Conservation (phyloP, 1,140 invertebrate species). For the Diprion similis region DNA sequence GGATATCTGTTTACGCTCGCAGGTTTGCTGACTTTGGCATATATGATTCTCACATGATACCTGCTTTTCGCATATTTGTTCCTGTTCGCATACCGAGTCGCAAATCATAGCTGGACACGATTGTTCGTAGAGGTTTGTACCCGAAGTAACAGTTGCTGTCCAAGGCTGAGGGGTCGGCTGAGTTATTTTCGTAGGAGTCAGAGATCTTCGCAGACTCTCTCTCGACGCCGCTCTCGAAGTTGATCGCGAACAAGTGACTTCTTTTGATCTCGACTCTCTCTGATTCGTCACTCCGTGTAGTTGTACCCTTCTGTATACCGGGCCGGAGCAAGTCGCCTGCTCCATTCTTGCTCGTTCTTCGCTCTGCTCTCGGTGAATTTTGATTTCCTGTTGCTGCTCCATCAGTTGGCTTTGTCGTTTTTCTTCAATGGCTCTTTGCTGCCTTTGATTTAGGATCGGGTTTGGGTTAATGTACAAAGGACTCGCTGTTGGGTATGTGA, state of each 20-base stretch:
- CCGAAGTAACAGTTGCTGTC: conserved; percentile 51
- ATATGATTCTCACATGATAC: neutral
- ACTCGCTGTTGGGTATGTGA: conserved; percentile 58
- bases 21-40: neutral
- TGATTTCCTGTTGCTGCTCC: conserved; percentile 28
- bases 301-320: conserved; percentile 48
- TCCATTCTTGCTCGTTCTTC: conserved; percentile 42
- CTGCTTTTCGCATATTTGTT: neutral
- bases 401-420: conserved; percentile 32
- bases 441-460: conserved; percentile 40
- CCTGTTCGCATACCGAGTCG: neutral
- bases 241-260: conserved; percentile 5
- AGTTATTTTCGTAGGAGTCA: conserved; percentile 56
- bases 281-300: conserved; percentile 32
- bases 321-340: conserved; percentile 49
- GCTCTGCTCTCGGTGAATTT: conserved; percentile 20
- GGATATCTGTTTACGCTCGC: neutral
- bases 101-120: conserved; percentile 28
- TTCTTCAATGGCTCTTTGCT: conserved; percentile 39
- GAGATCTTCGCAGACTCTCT: conserved; percentile 50
- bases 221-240: conserved; percentile 48
- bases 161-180: conserved; percentile 56
- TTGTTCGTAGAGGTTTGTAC: conserved; percentile 46
- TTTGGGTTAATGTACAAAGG: conserved; percentile 59
- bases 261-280: conserved; percentile 38